Evolutionary conservation across 2,113 vertebrate genomes (phyloP), one percentile per base, ranked within the genome.

Genomic region (Neopipo cinnamomea): DNA sequence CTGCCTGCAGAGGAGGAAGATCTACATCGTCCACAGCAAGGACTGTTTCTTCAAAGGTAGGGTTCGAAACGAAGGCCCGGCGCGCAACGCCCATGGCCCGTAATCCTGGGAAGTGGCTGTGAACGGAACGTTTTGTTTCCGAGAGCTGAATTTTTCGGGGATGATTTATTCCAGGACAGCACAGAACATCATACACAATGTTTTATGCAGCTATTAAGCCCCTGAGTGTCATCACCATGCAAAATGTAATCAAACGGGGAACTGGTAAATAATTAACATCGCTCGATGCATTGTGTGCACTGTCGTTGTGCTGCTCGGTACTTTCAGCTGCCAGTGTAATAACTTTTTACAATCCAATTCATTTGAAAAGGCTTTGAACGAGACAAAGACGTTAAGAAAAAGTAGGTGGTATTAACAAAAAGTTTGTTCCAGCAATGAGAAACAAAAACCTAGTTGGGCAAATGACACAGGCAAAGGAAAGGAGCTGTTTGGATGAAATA

Each of bases 31-130:
- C 35, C 99, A 98, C 97, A 99, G 98, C 98, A 99, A 99, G 97
- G 99, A 98, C 95, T 99, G 99, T 82, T 99, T 99, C 98, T 99
- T 99, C 97, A 99, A 98, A 99, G 99, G 99, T 99, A 98, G 93
- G 94, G n/a, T n/a, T n/a, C n/a, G n/a, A n/a, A n/a, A n/a, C n/a
- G n/a, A n/a, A n/a, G n/a, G n/a, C n/a, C n/a, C n/a, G n/a, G n/a
- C n/a, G n/a, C n/a, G n/a, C n/a, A n/a, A n/a, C n/a, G n/a, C n/a
- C n/a, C n/a, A n/a, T n/a, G n/a, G n/a, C n/a, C n/a, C 11, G 0
- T 78, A 44, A 49, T 50, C 59, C 52, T 46, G 68, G 81, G 67
- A 58, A 87, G 68, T 41, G 65, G 39, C 61, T 8, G 30, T 8
- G 30, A 73, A 49, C 2, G 18, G 13, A 49, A 6, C 68, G 49